Base-by-base conservation (phyloP, 2,113 vertebrate species). In the Ceyx melanurus region DNA sequence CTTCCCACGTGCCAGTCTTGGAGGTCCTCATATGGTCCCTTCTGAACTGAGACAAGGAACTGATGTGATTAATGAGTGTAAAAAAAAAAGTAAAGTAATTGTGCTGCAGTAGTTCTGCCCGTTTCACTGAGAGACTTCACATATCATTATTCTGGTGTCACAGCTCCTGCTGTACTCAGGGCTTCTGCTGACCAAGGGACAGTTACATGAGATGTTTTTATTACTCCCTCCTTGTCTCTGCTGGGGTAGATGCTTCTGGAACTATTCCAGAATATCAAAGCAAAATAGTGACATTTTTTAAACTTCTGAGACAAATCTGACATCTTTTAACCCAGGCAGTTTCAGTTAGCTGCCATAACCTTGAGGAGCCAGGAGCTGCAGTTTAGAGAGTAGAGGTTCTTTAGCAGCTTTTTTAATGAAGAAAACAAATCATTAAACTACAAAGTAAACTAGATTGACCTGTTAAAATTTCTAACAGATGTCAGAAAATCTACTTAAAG, bases 251-350 rank as follows among this genome's bases (percentile, higher is more conserved):
- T 29, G 17, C 60, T 60, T 67, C 9, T n/a, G 45, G 70, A 57
- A 23, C 3, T 57, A 11, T 40, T 79, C 54, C 64, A 54, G 22
- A 29, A 40, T 45, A 33, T 14, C 23, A 45, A 65, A 82, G 40
- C 5, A 15, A 74, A 88, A 64, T 50, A 26, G 1, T 15, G 20
- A 25, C 0, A 0, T 1, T 46, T 65, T 65, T 68, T 5, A 54
- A 76, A 33, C 40, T 72, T 84, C 23, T 51, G 20, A 72, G 42
- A 48, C 37, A 53, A 78, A 68, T 13, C 7, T 48, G 61, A 15
- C 11, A 4, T 0, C 12, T 89, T 92, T 90, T 67, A 90, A 74
- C 46, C 13, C 57, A 83, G 14, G 33, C 48, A 61, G 0, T 72
- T 93, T 72, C 45, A 26, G 28, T 76, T 88, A 60, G 37, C 33